A percentile compares a stretch with the other conserved stretches of the same genome.
Evolutionary conservation across 2,888 invertebrate species (phyloP).

Genomic region (Xestia ashworthii): DNA sequence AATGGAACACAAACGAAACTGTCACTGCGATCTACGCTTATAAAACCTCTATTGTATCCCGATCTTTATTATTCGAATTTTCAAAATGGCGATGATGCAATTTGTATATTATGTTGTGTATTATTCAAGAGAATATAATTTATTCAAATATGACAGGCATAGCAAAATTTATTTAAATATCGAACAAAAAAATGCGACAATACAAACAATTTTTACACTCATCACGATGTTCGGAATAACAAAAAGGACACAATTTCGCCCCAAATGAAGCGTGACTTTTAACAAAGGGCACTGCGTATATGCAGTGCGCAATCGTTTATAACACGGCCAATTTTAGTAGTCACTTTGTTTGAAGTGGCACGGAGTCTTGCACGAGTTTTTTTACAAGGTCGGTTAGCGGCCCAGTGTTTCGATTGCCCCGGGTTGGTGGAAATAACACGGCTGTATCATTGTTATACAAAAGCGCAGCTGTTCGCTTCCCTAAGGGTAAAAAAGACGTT

Average conservation of each 20-base stretch:
- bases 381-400: slow-evolving; percentile 73
- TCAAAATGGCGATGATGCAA: slow-evolving; percentile 64
- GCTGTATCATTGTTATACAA: slow-evolving; percentile 89
- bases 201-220: slow-evolving; percentile 85
- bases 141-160: slow-evolving; percentile 69
- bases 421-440: slow-evolving; percentile 86
- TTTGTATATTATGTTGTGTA: slow-evolving; percentile 11
- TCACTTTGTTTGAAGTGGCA: slow-evolving; percentile 30
- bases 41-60: slow-evolving; percentile 62
- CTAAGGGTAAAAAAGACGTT: slow-evolving; percentile 89
- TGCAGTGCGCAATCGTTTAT: slow-evolving; percentile 81
- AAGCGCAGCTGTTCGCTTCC: slow-evolving; percentile 89
- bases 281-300: slow-evolving; percentile 83
- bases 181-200: slow-evolving; percentile 71
- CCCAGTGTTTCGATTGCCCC: slow-evolving; percentile 85
- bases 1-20: slow-evolving; percentile 83
- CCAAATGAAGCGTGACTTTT: slow-evolving; percentile 89
- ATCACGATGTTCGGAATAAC: slow-evolving; percentile 86
- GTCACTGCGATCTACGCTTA: slow-evolving; percentile 82
- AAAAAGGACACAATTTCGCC: slow-evolving; percentile 89
- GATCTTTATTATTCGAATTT: slow-evolving; percentile 54
- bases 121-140: slow-evolving; percentile 39
- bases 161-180: slow-evolving; percentile 58
- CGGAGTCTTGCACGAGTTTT: slow-evolving; percentile 58
- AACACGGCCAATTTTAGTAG: slow-evolving; percentile 74